Evolutionary conservation across 2,888 invertebrate genomes (phyloP).

Genomic region (Monopis laevigella): DNA sequence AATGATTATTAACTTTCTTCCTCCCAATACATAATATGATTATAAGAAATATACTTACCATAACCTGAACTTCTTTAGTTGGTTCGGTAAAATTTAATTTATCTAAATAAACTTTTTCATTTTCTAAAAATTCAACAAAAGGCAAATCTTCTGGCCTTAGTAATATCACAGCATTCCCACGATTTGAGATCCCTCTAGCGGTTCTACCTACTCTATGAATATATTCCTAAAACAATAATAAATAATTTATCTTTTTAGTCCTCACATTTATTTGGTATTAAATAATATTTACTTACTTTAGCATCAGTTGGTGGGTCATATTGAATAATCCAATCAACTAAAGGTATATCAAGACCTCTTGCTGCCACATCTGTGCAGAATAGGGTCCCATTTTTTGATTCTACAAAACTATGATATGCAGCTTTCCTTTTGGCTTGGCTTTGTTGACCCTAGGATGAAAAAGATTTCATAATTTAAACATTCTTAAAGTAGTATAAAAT

Average conservation of each 20-base stretch:
- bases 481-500: too few species aligned
- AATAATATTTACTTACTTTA: conserved; percentile 64
- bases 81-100: conserved; percentile 71
- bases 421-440: conserved; percentile 95
- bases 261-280: too few species aligned
- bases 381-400: conserved; percentile 87
- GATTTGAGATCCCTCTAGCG: conserved; percentile 90
- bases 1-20: too few species aligned
- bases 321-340: conserved; percentile 99
- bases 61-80: conserved; percentile 35
- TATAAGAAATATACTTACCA: conserved; percentile 40
- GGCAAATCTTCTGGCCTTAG: conserved; percentile 92
- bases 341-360: conserved; percentile 93
- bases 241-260: background rate
- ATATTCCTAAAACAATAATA: conserved; percentile 77
- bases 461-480: too few species aligned
- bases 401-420: conserved; percentile 95
- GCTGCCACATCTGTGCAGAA: conserved; percentile 99
- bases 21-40: too few species aligned
- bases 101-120: conserved; percentile 90
- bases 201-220: conserved; percentile 98
- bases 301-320: conserved; percentile 99
- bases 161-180: conserved; percentile 93
- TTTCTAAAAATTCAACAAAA: conserved; percentile 88
- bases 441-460: conserved; percentile 99